These are phyloP conservation scores for Sphaerophoria taeniata DNA, from an alignment of 2,888 invertebrate genomes.

Conservation along the genomic window DNA sequence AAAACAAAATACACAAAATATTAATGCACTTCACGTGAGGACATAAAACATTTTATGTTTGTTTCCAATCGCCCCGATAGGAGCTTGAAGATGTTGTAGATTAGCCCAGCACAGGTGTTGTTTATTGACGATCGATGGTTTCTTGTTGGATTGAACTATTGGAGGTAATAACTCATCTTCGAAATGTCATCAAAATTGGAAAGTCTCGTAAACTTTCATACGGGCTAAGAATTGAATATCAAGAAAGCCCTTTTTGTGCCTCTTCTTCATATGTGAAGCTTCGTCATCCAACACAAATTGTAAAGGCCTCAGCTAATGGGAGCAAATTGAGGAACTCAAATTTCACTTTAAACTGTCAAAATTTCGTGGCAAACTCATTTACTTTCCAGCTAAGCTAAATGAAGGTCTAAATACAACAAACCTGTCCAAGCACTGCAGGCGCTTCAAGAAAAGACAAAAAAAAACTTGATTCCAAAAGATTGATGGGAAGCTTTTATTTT, in stretches of 20 bases:
- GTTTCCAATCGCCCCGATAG: constrained; percentile 30
- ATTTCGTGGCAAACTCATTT: no score
- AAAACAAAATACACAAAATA: not conserved
- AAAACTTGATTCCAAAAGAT: constrained; percentile 53
- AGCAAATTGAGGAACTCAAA: not conserved
- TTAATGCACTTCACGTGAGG: constrained; percentile 35
- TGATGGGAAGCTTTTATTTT: constrained; percentile 61
- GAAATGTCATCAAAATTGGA: constrained; percentile 68
- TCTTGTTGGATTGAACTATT: constrained; percentile 45
- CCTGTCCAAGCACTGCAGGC: not conserved
- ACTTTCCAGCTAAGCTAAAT: not conserved
- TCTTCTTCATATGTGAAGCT: not conserved
- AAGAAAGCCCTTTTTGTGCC: not conserved
- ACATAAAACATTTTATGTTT: constrained; percentile 27
- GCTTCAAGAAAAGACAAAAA: not conserved
- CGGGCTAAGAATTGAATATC: constrained; percentile 46
- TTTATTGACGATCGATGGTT: constrained; percentile 51
- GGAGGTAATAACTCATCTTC: constrained; percentile 63
- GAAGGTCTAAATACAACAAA: not conserved
- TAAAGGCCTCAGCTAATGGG: not conserved
- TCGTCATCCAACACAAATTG: no score
- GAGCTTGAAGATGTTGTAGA: constrained; percentile 39
- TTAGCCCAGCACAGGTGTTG: constrained; percentile 58
- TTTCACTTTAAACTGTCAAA: no score
- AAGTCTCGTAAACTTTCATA: constrained; percentile 62